Evolutionary conservation across 2,113 vertebrate genomes (phyloP), one percentile per base, ranked within the genome.

Genomic region (Tauraco erythrolophus): DNA sequence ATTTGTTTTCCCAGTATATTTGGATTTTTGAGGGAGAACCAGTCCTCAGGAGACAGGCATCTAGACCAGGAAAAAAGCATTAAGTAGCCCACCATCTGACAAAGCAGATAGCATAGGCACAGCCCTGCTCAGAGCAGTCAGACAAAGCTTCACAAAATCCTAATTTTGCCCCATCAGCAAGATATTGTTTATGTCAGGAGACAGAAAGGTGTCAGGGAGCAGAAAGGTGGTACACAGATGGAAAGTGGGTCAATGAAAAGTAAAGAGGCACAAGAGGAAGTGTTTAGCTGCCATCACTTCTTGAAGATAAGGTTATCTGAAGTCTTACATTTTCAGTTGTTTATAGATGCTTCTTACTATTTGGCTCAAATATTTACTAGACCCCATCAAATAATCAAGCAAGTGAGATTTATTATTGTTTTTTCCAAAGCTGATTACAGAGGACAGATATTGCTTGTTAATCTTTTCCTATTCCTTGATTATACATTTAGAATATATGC

Each of bases 391-490:
- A 88, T 85, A 87, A 78, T 87, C 77, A 89, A 95, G 17, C n/a
- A 53, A 94, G 28, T 28, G 25, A 83, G 48, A 83, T 83, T 65
- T 84, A 64, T 84, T 79, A 51, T 19, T 88, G 43, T 31, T 89
- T 46, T 85, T 94, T 92, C 62, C 76, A 89, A 91, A 96, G 88
- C 68, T 96, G 92, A 84, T 96, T 94, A 96, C n/a, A 88, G 89
- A 71, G 53, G 69, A 68, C 27, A 96, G 74, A 90, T 94, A 91
- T 41, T 79, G 65, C 81, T 96, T 77, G 72, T 84, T 97, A 97
- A 96, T 96, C 94, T 94, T 88, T 96, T 85, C 43, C 72, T 22
- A 86, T 94, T 95, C 94, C 86, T 96, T 80, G 76, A 94, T 97
- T 96, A 94, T 93, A 69, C 31, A 37, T 94, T 70, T 94, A 93